Percentiles rank a stretch among this genome's conserved stretches.
Evolutionary conservation across 2,797 vertebrate genomes (phyloP).

Genomic region (Heliangelus exortis): DNA sequence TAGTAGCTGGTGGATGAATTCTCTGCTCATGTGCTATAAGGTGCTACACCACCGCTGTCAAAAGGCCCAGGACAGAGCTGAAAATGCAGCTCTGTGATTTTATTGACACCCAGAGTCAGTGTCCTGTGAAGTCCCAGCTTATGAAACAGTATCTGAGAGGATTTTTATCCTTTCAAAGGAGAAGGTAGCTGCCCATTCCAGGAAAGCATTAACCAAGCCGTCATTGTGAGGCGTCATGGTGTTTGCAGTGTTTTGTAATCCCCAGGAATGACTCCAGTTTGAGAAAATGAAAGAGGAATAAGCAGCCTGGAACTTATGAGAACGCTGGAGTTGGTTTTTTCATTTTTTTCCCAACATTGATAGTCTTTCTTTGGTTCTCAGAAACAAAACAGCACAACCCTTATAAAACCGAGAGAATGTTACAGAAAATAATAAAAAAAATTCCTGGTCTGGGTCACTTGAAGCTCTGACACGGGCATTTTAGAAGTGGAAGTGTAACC

Average conservation of each 20-base stretch:
- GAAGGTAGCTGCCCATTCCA: background rate
- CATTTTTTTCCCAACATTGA: background rate
- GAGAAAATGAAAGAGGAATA: slow-evolving; percentile 50
- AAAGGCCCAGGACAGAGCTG: background rate
- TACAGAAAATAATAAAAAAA: background rate
- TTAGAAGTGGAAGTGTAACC: background rate
- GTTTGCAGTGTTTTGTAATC: slow-evolving; percentile 26
- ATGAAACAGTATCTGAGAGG: background rate
- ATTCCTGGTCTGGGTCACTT: background rate
- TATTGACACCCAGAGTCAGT: background rate
- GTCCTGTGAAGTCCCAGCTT: background rate
- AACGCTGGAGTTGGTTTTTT: background rate
- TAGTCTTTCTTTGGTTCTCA: background rate
- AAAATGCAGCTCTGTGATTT: background rate
- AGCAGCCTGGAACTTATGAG: background rate
- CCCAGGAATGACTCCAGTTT: slow-evolving; percentile 1
- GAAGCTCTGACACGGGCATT: background rate
- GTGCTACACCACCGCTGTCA: background rate
- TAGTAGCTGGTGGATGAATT: background rate
- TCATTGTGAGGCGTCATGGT: slow-evolving; percentile 38
- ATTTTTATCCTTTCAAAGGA: background rate
- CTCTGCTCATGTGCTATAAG: background rate
- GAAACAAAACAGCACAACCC: background rate
- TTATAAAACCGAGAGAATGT: background rate
- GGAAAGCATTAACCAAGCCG: slow-evolving; percentile 6